phyloP scores from a whole-genome alignment of 2,888 invertebrate genomes.

The Microchrysa polita region DNA sequence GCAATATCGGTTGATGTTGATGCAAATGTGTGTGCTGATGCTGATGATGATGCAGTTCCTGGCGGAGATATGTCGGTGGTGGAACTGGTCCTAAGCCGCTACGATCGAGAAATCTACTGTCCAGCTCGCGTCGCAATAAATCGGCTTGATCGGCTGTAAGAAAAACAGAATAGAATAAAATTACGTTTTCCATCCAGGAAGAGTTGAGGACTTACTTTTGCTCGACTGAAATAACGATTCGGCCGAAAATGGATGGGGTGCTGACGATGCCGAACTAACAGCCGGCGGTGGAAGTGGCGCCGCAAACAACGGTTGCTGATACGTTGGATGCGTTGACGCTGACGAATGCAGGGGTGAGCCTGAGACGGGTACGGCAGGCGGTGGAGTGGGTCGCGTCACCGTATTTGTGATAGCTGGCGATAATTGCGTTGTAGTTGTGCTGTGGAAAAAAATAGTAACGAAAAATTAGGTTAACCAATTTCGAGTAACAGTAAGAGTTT shows the following conservation, averaged over 20 bases:
- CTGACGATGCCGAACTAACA: constrained; percentile 64
- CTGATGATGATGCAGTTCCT: constrained; percentile 93
- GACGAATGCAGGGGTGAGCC: constrained; percentile 61
- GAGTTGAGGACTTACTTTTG: constrained; percentile 66
- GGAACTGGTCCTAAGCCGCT: constrained; percentile 72
- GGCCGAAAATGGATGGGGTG: constrained; percentile 87
- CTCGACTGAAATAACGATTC: constrained; percentile 88
- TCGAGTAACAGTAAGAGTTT: not conserved
- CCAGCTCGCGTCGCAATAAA: constrained; percentile 86
- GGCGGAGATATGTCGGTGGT: constrained; percentile 73
- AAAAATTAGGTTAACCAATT: not conserved
- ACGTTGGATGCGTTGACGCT: constrained; percentile 64
- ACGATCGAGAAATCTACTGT: constrained; percentile 89
- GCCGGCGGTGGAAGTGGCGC: constrained; percentile 70
- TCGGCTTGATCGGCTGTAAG: constrained; percentile 76
- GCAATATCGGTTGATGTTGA: constrained; percentile 80
- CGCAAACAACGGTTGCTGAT: constrained; percentile 75
- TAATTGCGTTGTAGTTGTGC: constrained; percentile 61
- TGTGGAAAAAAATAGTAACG: too few relatives aligned
- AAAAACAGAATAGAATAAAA: constrained; percentile 10
- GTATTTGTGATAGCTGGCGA: constrained; percentile 66
- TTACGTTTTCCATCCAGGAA: not conserved
- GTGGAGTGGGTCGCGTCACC: constrained; percentile 68
- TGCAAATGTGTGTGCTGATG: constrained; percentile 93
- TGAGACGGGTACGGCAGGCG: constrained; percentile 60